Evolutionary conservation across 2,888 invertebrate species (phyloP), one percentile per base, ranked within the genome.

Genomic region (Pyrgus malvae): DNA sequence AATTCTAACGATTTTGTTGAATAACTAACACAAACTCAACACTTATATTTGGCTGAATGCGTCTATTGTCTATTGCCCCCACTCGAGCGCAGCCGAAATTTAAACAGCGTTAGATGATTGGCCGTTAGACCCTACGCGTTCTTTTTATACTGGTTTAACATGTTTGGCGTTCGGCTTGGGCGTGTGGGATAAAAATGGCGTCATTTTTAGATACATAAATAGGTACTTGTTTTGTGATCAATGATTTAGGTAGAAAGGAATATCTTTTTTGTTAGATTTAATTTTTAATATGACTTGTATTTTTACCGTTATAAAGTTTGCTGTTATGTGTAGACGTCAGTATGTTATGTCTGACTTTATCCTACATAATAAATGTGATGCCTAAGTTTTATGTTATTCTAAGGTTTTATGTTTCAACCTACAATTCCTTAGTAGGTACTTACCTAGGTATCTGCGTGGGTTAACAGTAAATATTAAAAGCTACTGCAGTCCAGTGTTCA

Each of bases 51-150:
- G 25, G 12, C 9, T 12, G 42, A 25, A 19, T 33, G 17, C 33
- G n/a, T 56, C n/a, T 56, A 40, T 41, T 46, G 45, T 56, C 58
- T 53, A 44, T 33, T 25, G 16, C 56, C 76, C 77, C 80, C 78
- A 80, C 80, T 80, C 78, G 49, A 48, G 75, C 76, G 77, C 80
- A 77, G 64, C 74, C 86, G 76, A 87, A 88, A 85, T 89, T 88
- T 84, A 80, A 85, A 82, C 68, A 63, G 70, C 66, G 80, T 83
- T 84, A 85, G 84, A 80, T 63, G 83, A 86, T 87, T 88, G 88
- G 87, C 64, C 63, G 45, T 58, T 56, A 48, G 46, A 59, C 38
- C 44, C 53, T 21, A 29, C 29, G 25, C 27, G 29, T 53, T 53
- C 53, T 53, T 53, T 44, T 51, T 53, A 29, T 29, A 49, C 49